Conservation (phyloP, 2,888 invertebrate genomes). For the Hofmannophila pseudospretella region DNA sequence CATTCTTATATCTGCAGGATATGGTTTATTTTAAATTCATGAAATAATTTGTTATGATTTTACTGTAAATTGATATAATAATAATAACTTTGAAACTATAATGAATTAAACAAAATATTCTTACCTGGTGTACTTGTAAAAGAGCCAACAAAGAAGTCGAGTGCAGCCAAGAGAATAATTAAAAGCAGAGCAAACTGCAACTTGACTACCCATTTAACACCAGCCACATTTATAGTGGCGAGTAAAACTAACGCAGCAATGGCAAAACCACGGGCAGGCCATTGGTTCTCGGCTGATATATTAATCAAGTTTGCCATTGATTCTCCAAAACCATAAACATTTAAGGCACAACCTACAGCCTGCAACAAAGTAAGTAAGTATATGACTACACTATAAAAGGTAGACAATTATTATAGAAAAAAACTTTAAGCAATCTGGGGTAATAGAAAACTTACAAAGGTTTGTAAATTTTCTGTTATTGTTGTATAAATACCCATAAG, state of each 20-base stretch:
- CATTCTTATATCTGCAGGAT: too few relatives aligned
- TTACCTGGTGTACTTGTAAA: constrained; percentile 86
- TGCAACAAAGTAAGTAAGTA: constrained; percentile 62
- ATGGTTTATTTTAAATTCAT: too few relatives aligned
- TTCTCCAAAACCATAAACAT: constrained; percentile 98
- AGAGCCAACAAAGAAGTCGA: constrained; percentile 96
- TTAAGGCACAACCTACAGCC: constrained; percentile 97
- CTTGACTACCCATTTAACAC: constrained; percentile 98
- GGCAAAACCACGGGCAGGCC: constrained; percentile 93
- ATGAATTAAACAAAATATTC: too few relatives aligned
- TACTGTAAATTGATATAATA: too few relatives aligned
- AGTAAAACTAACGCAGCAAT: constrained; percentile 91
- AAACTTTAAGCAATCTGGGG: too few relatives aligned
- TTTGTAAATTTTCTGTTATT: too few relatives aligned
- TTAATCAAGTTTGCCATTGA: constrained; percentile 91
- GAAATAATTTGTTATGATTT: too few relatives aligned
- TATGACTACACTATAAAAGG: too few relatives aligned
- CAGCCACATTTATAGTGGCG: constrained; percentile 95
- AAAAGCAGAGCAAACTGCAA: constrained; percentile 93
- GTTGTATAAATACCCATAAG: too few relatives aligned
- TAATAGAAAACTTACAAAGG: too few relatives aligned
- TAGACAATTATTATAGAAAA: too few relatives aligned
- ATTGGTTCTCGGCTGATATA: constrained; percentile 80
- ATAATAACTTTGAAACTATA: too few relatives aligned
- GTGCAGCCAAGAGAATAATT: constrained; percentile 90